Base-by-base conservation (phyloP, 23 tunicate species). In the Aplidium turbinatum region DNA sequence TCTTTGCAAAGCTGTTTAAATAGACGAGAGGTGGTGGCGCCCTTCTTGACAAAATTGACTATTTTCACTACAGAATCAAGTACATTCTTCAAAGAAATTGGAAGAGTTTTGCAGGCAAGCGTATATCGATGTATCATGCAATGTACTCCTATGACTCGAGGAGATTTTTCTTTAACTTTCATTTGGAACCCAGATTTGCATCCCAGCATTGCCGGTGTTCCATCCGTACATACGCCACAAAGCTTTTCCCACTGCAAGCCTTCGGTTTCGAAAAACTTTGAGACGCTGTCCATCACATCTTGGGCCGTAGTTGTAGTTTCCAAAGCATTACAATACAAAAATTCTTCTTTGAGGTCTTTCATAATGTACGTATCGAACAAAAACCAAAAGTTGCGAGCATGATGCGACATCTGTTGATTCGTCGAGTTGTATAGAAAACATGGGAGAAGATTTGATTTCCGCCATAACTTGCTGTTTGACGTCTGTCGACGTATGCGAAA, bases 1-100 rank as follows among this genome's bases (percentile, higher is more conserved):
- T 81, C 71, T 71, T 81, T 81, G 70, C 71, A 80, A 35, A 80
- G 61, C 48, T 80, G 69, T 80, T n/a, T n/a, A n/a, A n/a, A 80
- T 27, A 70, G 78, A 30, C 82, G 82, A 31, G 85, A 52, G 26
- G 56, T 70, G 46, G 56, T 34, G 1, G 2, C 64, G 1, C 84
- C 1, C 33, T 3, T 46, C 33, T 78, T 67, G 47, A 78, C 33
- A 1, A 42, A 78, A 47, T 78, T 78, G 1, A 78, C 84, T 1
- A 78, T 68, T 78, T 78, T 78, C 64, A 40, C 66, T 0, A 68
- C 78, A 39, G 84, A n/a, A n/a, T 78, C 33, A 38, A 64, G 75
- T 33, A 76, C 82, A 26, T 76, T 25, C 33, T 76, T 63, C 56
- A 76, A 66, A 35, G 21, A 66, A 38, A 4, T 66, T 47, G 65